phyloP scores from a whole-genome alignment of 1,140 invertebrate genomes.

The Drosophila parabipectinata region DNA sequence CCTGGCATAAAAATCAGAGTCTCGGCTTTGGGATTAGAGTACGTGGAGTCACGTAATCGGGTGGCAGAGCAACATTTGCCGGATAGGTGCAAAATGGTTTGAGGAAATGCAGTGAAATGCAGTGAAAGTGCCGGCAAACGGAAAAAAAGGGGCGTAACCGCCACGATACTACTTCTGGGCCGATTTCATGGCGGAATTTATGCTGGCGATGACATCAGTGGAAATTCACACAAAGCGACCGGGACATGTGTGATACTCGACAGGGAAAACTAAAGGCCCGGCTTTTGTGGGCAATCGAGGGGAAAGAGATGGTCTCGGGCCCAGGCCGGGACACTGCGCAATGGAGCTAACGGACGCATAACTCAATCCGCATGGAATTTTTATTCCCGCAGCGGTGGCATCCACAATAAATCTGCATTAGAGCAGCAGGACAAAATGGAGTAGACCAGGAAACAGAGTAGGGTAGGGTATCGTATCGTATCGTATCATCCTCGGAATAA shows the following conservation, averaged over 20 bases:
- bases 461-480: background rate
- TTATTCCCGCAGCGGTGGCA: conserved; percentile 81
- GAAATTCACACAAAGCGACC: conserved; percentile 37
- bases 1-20: conserved; percentile 30
- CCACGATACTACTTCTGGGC: conserved; percentile 15
- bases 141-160: conserved; percentile 45
- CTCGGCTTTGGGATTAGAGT: conserved; percentile 11
- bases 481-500: background rate
- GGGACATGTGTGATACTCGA: conserved; percentile 42
- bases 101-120: conserved; percentile 75
- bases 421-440: conserved; percentile 37
- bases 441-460: conserved; percentile 4
- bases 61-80: conserved; percentile 14
- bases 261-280: conserved; percentile 4
- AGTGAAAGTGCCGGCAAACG: conserved; percentile 67
- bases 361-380: conserved; percentile 82
- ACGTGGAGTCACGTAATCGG: conserved; percentile 61
- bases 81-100: conserved; percentile 48
- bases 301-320: too few relatives aligned
- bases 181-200: conserved; percentile 27
- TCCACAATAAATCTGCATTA: conserved; percentile 82
- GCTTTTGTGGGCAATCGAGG: background rate
- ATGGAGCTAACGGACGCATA: conserved; percentile 80
- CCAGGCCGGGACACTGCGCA: conserved; percentile 25
- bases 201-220: conserved; percentile 69